Percentiles rank a stretch among this genome's conserved stretches.
Evolutionary conservation across 2,888 invertebrate species (phyloP).

Genomic region (Ophraella communa): DNA sequence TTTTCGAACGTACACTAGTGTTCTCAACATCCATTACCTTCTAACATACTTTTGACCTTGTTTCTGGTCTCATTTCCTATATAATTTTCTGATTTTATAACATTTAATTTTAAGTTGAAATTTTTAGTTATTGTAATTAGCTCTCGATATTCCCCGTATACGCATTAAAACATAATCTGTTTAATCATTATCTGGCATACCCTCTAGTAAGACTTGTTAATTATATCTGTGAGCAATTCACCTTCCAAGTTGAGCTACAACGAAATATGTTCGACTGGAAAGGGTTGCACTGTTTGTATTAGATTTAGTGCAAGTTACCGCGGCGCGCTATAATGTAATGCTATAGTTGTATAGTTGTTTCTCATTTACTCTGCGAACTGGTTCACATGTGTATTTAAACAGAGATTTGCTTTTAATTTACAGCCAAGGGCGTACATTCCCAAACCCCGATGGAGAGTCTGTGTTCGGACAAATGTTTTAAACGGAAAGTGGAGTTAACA

Average conservation of each 20-base stretch:
- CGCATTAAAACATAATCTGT: not conserved
- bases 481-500: not conserved
- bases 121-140: too few relatives aligned
- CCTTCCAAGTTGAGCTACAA: slow-evolving; percentile 30
- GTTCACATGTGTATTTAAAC: slow-evolving; percentile 46
- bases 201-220: not conserved
- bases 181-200: not conserved
- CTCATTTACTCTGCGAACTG: slow-evolving; percentile 43
- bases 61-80: too few relatives aligned
- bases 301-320: slow-evolving; percentile 38
- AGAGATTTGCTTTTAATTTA: slow-evolving; percentile 50
- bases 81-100: too few relatives aligned
- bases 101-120: too few relatives aligned
- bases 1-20: too few relatives aligned
- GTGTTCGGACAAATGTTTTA: not conserved
- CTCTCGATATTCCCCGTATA: too few relatives aligned
- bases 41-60: too few relatives aligned
- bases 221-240: slow-evolving; percentile 28
- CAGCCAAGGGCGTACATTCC: slow-evolving; percentile 26
- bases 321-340: slow-evolving; percentile 33
- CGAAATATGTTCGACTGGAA: slow-evolving; percentile 29
- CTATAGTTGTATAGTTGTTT: slow-evolving; percentile 39
- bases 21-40: too few relatives aligned
- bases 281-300: slow-evolving; percentile 50
- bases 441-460: not conserved